Conservation (phyloP, 1,140 invertebrate species). For the Pinna nobilis region DNA sequence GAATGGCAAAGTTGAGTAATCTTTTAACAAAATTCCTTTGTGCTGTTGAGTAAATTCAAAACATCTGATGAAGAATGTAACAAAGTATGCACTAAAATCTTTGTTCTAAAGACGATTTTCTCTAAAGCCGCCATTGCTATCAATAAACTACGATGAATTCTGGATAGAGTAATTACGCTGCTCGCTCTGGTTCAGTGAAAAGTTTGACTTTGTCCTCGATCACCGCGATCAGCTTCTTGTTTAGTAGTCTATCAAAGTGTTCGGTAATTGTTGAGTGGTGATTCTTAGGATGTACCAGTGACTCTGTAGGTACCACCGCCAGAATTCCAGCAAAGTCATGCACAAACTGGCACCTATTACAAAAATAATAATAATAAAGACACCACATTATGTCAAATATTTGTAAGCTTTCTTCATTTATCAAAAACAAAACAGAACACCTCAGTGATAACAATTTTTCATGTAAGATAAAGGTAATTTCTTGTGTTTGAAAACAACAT, state of each 20-base stretch:
- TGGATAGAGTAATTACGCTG: neutral
- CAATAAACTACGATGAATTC: neutral
- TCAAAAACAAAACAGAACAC: constrained; percentile 1
- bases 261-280: constrained; percentile 50
- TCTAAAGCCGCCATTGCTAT: neutral
- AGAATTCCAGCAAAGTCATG: constrained; percentile 65
- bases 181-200: constrained; percentile 46
- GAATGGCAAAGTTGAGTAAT: neutral
- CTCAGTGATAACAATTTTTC: too few species aligned
- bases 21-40: neutral
- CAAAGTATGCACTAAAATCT: neutral
- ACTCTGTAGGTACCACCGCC: constrained; percentile 49
- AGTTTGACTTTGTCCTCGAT: constrained; percentile 64
- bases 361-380: constrained; percentile 15
- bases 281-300: constrained; percentile 53
- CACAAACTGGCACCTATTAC: constrained; percentile 68
- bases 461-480: too few species aligned
- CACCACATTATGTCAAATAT: neutral
- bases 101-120: neutral
- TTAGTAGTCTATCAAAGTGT: constrained; percentile 65
- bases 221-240: constrained; percentile 63
- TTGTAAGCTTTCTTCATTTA: neutral
- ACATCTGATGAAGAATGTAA: constrained; percentile 5
- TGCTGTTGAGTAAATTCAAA: neutral
- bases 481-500: too few species aligned